Evolutionary conservation across 2,888 invertebrate genomes (phyloP).

Genomic region (Trissolcus japonicus): DNA sequence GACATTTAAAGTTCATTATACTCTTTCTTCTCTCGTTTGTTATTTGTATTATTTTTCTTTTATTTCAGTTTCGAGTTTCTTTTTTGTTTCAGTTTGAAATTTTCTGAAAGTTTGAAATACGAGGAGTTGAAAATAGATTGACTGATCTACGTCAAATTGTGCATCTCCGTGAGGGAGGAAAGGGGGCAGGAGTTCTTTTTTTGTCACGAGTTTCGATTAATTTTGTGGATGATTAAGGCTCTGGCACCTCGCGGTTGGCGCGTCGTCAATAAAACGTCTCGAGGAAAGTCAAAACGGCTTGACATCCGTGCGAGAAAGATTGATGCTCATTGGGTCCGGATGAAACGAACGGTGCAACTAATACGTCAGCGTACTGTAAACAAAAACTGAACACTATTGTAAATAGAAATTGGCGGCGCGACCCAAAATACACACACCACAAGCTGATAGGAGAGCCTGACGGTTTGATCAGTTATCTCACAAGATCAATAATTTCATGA

Average conservation of each 20-base stretch:
- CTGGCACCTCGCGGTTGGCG: slow-evolving; percentile 4
- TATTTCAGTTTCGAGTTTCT: too few species aligned
- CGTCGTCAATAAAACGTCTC: slow-evolving; percentile 4
- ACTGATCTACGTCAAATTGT: background rate
- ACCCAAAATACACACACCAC: slow-evolving; percentile 10
- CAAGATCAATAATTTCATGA: slow-evolving; percentile 23
- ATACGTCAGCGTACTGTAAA: slow-evolving; percentile 16
- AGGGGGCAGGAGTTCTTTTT: background rate
- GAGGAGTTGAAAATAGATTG: slow-evolving; percentile 1
- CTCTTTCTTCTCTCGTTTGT: too few species aligned
- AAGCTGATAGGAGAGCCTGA: background rate
- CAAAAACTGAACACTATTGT: slow-evolving; percentile 11
- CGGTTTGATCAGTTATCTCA: slow-evolving; percentile 19
- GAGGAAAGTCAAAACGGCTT: slow-evolving; percentile 8
- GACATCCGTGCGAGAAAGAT: slow-evolving; percentile 12
- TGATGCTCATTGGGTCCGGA: slow-evolving; percentile 5
- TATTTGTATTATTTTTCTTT: too few species aligned
- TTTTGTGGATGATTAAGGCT: slow-evolving; percentile 4
- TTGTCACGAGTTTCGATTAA: slow-evolving; percentile 6
- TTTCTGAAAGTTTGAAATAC: background rate
- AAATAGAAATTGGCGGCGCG: slow-evolving; percentile 11
- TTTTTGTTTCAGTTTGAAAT: too few species aligned
- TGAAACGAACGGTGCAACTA: slow-evolving; percentile 16
- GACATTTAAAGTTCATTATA: too few species aligned
- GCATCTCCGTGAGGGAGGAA: background rate